These are phyloP conservation scores for Andrena fulva DNA, from an alignment of 2,888 invertebrate species.

Conservation along the genomic window DNA sequence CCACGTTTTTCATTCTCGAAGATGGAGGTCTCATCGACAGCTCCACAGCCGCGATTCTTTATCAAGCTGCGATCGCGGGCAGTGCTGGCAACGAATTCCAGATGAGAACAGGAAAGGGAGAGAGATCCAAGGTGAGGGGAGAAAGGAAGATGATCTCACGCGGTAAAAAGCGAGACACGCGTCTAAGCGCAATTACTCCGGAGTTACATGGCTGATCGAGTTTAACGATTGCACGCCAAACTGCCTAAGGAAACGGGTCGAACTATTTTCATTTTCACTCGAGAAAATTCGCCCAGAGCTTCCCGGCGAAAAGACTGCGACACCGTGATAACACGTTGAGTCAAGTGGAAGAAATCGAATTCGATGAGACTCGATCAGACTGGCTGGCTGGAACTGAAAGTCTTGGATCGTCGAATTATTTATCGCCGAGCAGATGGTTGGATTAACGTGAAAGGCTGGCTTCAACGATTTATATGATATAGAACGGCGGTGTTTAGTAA, in stretches of 20 bases:
- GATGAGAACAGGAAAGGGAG: not conserved
- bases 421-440: not conserved
- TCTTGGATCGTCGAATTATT: constrained; percentile 8
- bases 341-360: not conserved
- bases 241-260: constrained; percentile 44
- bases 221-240: constrained; percentile 57
- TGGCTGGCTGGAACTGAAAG: not conserved
- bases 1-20: not conserved
- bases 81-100: constrained; percentile 47
- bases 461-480: not conserved
- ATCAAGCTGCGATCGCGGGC: constrained; percentile 36
- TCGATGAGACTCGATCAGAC: constrained; percentile 10
- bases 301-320: no score
- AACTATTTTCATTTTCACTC: constrained; percentile 23
- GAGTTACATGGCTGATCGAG: constrained; percentile 56
- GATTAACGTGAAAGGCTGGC: constrained; percentile 2
- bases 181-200: constrained; percentile 47
- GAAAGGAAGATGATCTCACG: constrained; percentile 64
- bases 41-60: constrained; percentile 4
- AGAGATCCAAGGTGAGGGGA: constrained; percentile 49
- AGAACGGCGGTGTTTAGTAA: not conserved
- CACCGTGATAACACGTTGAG: not conserved
- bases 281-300: not conserved
- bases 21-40: not conserved
- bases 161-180: constrained; percentile 57